phyloP scores from a whole-genome alignment of 2,888 invertebrate genomes.

The Tineola bisselliella region DNA sequence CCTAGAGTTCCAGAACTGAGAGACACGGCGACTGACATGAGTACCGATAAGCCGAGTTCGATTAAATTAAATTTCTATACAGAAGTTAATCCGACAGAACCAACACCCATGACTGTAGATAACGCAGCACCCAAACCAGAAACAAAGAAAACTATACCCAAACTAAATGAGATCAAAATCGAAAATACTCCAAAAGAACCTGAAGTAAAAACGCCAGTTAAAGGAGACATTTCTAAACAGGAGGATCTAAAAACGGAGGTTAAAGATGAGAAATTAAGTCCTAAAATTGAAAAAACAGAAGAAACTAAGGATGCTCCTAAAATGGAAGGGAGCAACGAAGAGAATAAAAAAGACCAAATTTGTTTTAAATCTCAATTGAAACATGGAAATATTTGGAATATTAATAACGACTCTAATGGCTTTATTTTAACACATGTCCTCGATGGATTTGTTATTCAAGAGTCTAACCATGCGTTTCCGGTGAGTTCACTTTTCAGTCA shows the following conservation, averaged over 20 bases:
- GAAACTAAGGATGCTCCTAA: not conserved
- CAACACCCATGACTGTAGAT: too few relatives aligned
- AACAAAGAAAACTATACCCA: not conserved
- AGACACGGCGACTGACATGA: not conserved
- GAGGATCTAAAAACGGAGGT: too few relatives aligned
- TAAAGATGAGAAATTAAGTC: too few relatives aligned
- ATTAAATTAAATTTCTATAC: conserved; percentile 4
- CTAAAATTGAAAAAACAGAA: not conserved
- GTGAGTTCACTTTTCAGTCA: conserved; percentile 39
- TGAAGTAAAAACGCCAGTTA: not conserved
- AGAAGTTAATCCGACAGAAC: not conserved
- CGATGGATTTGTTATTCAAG: conserved; percentile 57
- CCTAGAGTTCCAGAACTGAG: not conserved
- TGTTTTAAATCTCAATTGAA: conserved; percentile 1
- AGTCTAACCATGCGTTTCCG: conserved; percentile 54
- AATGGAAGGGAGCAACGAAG: not conserved
- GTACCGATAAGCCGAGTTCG: not conserved
- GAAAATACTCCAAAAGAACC: not conserved
- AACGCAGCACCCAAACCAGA: too few relatives aligned
- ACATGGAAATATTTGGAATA: not conserved
- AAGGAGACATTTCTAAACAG: not conserved
- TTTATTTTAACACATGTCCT: conserved; percentile 47
- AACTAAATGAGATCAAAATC: not conserved
- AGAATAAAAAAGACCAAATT: not conserved
- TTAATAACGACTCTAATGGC: conserved; percentile 1